A percentile compares a stretch with the other conserved stretches of the same genome.
These are phyloP conservation scores for Amphipyra tragopoginis DNA, from an alignment of 2,888 invertebrate genomes.

Conservation along the genomic window DNA sequence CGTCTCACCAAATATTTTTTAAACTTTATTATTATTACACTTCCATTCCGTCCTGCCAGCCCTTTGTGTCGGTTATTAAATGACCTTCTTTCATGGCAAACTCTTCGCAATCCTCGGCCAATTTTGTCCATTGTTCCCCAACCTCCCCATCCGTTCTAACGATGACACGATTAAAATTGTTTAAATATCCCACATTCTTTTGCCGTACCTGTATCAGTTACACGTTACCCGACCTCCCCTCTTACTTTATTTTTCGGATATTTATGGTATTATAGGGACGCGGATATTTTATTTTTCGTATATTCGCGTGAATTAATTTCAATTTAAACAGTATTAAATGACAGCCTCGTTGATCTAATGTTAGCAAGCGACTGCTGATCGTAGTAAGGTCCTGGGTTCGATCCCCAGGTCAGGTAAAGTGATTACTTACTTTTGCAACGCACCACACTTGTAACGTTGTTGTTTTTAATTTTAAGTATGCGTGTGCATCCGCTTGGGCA, in stretches of 20 bases:
- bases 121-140: conserved; percentile 57
- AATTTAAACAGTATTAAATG: no score
- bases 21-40: conserved; percentile 55
- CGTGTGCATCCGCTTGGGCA: no score
- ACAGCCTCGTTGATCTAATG: no score
- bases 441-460: no score
- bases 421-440: no score
- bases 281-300: conserved; percentile 12
- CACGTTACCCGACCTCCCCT: conserved; percentile 27
- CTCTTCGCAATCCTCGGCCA: conserved; percentile 51
- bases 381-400: no score
- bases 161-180: conserved; percentile 62
- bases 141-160: conserved; percentile 44
- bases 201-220: conserved; percentile 49
- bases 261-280: conserved; percentile 34
- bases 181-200: conserved; percentile 52
- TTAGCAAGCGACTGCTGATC: no score
- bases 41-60: conserved; percentile 43
- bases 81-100: conserved; percentile 55
- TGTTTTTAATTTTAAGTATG: no score
- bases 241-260: conserved; percentile 40
- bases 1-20: conserved; percentile 53
- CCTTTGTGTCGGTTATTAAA: conserved; percentile 58
- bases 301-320: conserved; percentile 15
- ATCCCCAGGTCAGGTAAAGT: no score